Conservation (phyloP, 2,888 invertebrate species). For the Megastigmus dorsalis region DNA sequence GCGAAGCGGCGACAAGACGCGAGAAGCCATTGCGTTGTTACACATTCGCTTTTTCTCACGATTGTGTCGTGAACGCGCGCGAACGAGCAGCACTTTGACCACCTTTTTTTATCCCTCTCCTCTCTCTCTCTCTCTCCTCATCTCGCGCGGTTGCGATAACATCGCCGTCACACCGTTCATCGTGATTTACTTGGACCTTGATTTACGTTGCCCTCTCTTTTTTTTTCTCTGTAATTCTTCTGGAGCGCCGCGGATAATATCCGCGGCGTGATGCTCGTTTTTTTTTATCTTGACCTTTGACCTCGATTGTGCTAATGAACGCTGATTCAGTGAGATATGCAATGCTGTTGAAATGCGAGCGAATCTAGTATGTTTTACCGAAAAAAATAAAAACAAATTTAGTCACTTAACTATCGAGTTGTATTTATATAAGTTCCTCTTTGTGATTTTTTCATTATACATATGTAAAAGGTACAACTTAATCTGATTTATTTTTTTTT, state of each 20-base stretch:
- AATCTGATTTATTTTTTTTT: too few species aligned
- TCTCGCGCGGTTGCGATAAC: conserved; percentile 19
- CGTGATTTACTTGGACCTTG: conserved; percentile 24
- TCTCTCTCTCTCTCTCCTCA: too few species aligned
- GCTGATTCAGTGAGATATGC: too few species aligned
- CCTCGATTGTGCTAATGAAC: too few species aligned
- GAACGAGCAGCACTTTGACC: conserved; percentile 1
- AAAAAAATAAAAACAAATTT: too few species aligned
- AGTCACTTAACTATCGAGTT: too few species aligned
- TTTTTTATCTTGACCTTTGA: neutral
- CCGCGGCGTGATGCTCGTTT: neutral
- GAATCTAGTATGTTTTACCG: too few species aligned
- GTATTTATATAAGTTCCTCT: too few species aligned
- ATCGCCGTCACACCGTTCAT: conserved; percentile 7
- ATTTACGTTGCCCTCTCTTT: conserved; percentile 28
- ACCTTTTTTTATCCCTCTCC: too few species aligned
- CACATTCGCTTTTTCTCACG: conserved; percentile 45
- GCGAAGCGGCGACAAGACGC: neutral
- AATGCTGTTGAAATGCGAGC: too few species aligned
- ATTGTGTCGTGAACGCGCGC: neutral
- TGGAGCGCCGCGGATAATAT: neutral
- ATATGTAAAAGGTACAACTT: too few species aligned
- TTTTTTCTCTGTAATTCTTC: neutral
- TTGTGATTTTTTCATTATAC: too few species aligned
- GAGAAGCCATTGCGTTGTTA: conserved; percentile 13